Conservation (phyloP, 1,140 invertebrate genomes). For the Saxidomus purpurata region DNA sequence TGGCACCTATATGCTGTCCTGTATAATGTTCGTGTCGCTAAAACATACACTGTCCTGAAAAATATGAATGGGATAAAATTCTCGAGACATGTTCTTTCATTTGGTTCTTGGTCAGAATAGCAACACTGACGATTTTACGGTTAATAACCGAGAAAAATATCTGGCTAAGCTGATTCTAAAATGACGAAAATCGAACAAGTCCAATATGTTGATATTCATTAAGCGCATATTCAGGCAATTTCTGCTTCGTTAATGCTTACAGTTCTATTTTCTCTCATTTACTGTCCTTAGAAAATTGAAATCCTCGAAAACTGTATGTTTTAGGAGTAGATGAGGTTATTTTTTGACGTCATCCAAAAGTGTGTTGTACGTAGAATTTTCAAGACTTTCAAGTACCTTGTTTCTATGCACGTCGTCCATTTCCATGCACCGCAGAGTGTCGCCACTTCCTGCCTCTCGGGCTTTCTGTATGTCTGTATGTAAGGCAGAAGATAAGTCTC, state of each 20-base stretch:
- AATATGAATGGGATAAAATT: neutral
- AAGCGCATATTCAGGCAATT: neutral
- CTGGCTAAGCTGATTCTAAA: too few relatives aligned
- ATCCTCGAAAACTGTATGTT: neutral
- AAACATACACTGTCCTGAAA: slow-evolving; percentile 51
- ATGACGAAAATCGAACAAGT: too few relatives aligned
- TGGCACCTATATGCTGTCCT: slow-evolving; percentile 55
- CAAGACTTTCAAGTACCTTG: slow-evolving; percentile 19
- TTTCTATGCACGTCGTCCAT: slow-evolving; percentile 57
- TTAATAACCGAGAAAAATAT: neutral
- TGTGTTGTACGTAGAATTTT: neutral
- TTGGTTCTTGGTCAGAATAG: neutral
- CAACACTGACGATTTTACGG: neutral
- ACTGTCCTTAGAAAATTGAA: too few relatives aligned
- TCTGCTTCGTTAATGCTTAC: neutral
- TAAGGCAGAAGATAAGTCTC: slow-evolving; percentile 55
- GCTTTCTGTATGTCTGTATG: slow-evolving; percentile 37
- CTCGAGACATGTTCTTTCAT: neutral
- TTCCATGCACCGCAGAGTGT: slow-evolving; percentile 55
- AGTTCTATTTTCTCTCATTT: too few relatives aligned
- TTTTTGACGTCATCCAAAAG: neutral
- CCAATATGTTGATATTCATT: too few relatives aligned
- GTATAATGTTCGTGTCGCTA: slow-evolving; percentile 35
- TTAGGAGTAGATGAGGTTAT: neutral
- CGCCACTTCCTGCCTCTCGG: slow-evolving; percentile 6